Evolutionary conservation across 2,888 invertebrate species (phyloP).

Genomic region (Cephus spinipes): DNA sequence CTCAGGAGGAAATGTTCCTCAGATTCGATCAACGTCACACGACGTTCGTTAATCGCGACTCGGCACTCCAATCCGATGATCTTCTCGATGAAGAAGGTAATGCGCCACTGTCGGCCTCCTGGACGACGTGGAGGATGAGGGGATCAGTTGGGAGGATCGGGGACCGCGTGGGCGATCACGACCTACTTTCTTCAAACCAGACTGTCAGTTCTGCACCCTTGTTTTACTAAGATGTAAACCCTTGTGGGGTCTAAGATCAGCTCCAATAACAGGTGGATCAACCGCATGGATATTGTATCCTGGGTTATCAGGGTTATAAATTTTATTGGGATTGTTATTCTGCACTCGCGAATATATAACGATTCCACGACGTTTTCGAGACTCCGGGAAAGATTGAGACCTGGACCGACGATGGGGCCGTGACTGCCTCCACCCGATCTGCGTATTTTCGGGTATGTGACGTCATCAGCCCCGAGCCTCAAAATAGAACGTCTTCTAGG

Average conservation of each 20-base stretch:
- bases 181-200: constrained; percentile 39
- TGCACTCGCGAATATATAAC: background rate
- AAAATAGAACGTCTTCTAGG: constrained; percentile 61
- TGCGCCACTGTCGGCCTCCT: constrained; percentile 43
- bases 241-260: background rate
- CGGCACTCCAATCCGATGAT: constrained; percentile 22
- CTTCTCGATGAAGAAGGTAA: constrained; percentile 42
- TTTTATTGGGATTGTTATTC: background rate
- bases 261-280: background rate
- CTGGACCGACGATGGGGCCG: constrained; percentile 45
- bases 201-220: background rate
- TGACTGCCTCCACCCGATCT: constrained; percentile 33
- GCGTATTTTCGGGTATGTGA: constrained; percentile 62
- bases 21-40: background rate
- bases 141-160: background rate
- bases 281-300: background rate
- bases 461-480: constrained; percentile 55
- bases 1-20: background rate
- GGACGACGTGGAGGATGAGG: constrained; percentile 29
- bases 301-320: background rate
- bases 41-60: constrained; percentile 5
- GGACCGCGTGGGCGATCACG: constrained; percentile 39
- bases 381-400: constrained; percentile 58
- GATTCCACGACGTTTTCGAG: constrained; percentile 36
- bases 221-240: background rate